Percentiles rank a stretch among this genome's conserved stretches.
phyloP scores from a whole-genome alignment of 1,140 invertebrate species.

The Glossosoma conforme region DNA sequence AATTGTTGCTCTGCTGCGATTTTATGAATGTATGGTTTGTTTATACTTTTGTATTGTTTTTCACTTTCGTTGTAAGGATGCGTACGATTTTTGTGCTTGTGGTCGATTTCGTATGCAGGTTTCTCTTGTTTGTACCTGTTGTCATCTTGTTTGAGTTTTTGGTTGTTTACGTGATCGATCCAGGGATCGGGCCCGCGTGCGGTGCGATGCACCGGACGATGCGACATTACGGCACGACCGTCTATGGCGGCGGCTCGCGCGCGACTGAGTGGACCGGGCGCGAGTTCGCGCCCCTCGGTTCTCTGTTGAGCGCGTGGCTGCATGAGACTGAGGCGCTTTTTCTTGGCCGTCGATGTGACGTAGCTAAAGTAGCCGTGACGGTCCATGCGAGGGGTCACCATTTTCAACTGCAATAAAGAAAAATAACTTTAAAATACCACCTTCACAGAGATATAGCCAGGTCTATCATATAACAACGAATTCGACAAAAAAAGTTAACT shows the following conservation, averaged over 20 bases:
- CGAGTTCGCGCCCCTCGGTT: constrained; percentile 33
- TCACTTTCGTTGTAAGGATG: constrained; percentile 5
- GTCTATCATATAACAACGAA: no score
- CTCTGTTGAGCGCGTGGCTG: constrained; percentile 36
- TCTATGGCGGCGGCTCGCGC: constrained; percentile 39
- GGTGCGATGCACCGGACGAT: constrained; percentile 16
- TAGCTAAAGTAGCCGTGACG: constrained; percentile 48
- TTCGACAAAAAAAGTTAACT: no score
- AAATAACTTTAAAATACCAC: constrained; percentile 1
- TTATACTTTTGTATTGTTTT: constrained; percentile 8
- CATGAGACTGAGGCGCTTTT: constrained; percentile 50
- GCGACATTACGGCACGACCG: constrained; percentile 29
- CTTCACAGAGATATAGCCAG: no score
- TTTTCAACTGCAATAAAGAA: constrained; percentile 42
- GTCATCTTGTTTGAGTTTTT: constrained; percentile 11
- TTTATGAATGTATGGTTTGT: constrained; percentile 6
- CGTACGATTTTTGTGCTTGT: no score
- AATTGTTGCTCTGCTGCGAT: no score
- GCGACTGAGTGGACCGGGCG: constrained; percentile 9
- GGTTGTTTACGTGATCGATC: constrained; percentile 19
- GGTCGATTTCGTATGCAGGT: no score
- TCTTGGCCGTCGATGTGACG: constrained; percentile 46
- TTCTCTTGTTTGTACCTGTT: constrained; percentile 9
- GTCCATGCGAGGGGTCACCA: constrained; percentile 47
- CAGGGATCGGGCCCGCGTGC: constrained; percentile 22